Conservation (phyloP, 2,797 vertebrate species). For the Squalus acanthias region DNA sequence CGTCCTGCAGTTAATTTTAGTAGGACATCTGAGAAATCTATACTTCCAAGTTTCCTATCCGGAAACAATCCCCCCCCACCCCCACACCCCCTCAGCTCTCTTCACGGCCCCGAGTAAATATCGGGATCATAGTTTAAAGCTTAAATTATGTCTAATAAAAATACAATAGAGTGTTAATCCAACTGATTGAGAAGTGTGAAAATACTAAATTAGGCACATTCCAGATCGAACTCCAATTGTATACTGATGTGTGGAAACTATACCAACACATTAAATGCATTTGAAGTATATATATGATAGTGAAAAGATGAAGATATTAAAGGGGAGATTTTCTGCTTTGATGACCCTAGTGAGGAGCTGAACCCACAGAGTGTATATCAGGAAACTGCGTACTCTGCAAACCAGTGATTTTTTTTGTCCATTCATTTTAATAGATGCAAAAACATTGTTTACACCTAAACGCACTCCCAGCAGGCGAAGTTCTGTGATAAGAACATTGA, state of each 20-base stretch:
- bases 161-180: background rate
- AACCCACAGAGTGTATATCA: background rate
- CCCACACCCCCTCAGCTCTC: too few species aligned
- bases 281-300: background rate
- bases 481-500: background rate
- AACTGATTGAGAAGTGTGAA: background rate
- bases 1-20: background rate
- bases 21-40: too few species aligned
- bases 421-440: background rate
- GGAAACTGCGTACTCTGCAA: background rate
- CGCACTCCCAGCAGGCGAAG: background rate
- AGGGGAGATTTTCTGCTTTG: background rate
- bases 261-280: background rate
- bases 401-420: background rate
- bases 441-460: background rate
- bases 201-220: background rate
- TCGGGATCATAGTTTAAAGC: background rate
- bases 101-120: background rate
- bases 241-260: background rate
- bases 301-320: background rate
- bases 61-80: too few species aligned
- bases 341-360: background rate
- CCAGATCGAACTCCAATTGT: background rate
- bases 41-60: background rate
- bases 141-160: background rate